Percentiles rank a stretch among this genome's conserved stretches.
Conservation (phyloP, 2,888 invertebrate genomes). For the Branchipolynoe longqiensis region DNA sequence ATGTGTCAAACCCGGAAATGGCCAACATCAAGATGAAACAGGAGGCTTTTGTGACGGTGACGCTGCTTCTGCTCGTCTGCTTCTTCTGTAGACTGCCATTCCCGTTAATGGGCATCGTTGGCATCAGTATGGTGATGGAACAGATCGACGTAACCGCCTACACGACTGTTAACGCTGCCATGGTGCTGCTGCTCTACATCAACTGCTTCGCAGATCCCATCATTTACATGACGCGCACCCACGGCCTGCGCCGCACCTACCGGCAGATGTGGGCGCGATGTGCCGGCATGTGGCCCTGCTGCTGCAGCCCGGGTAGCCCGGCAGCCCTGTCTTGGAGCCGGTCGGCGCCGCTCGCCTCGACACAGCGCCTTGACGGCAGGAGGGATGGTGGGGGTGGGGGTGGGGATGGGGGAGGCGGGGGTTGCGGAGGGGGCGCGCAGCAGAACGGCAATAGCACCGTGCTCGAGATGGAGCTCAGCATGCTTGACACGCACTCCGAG, state of each 20-base stretch:
- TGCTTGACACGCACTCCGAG: background rate
- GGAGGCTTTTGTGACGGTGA: constrained; percentile 65
- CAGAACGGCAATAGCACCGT: constrained; percentile 9
- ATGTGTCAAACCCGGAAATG: constrained; percentile 47
- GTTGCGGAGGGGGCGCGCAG: no score
- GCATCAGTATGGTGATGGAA: constrained; percentile 43
- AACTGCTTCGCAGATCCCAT: constrained; percentile 67
- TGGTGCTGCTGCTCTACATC: constrained; percentile 63
- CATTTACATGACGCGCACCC: constrained; percentile 64
- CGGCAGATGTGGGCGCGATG: background rate
- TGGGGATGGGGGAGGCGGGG: no score
- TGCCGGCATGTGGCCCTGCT: background rate
- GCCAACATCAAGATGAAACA: constrained; percentile 65
- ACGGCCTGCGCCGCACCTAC: constrained; percentile 56
- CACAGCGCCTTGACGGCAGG: background rate
- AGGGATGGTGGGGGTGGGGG: no score
- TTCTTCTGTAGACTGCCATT: constrained; percentile 66
- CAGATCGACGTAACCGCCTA: background rate
- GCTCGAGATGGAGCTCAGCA: background rate
- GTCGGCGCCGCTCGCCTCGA: background rate
- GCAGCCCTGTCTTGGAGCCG: background rate
- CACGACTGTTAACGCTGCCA: constrained; percentile 60
- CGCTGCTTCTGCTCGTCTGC: constrained; percentile 62
- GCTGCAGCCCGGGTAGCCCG: background rate
- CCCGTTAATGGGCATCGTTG: constrained; percentile 62